phyloP scores from a whole-genome alignment of 2,113 vertebrate genomes.

The Dolichallabes microphthalmus region DNA sequence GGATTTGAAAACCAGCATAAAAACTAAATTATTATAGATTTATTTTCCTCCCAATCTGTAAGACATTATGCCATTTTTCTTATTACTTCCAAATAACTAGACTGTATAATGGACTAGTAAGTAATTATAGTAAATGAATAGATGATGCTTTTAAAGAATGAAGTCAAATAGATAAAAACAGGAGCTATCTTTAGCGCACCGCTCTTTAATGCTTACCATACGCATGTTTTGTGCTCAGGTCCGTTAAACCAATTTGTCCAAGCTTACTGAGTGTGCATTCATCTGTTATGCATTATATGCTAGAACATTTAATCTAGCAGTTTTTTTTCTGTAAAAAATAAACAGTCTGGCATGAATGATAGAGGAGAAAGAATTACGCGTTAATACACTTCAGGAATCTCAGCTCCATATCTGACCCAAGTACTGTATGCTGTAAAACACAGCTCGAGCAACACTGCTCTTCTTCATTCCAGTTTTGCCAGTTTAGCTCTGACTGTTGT shows the following conservation, averaged over 20 bases:
- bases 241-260: slow-evolving; percentile 30
- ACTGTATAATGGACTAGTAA: background rate
- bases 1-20: background rate
- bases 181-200: background rate
- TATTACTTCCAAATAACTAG: slow-evolving; percentile 6
- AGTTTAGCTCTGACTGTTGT: slow-evolving; percentile 17
- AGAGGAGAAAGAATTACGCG: slow-evolving; percentile 3
- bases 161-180: slow-evolving; percentile 11
- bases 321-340: slow-evolving; percentile 32
- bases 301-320: slow-evolving; percentile 43
- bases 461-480: background rate
- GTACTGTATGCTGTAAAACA: slow-evolving; percentile 21
- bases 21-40: background rate
- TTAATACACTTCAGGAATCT: slow-evolving; percentile 3
- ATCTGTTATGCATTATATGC: slow-evolving; percentile 26
- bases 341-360: slow-evolving; percentile 17
- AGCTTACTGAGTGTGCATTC: slow-evolving; percentile 26
- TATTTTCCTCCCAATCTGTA: background rate
- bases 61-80: background rate
- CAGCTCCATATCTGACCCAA: slow-evolving; percentile 29
- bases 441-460: background rate
- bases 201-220: slow-evolving; percentile 1
- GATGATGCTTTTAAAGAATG: slow-evolving; percentile 35
- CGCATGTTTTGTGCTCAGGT: background rate
- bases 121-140: slow-evolving; percentile 18